Conservation (phyloP, 2,113 vertebrate species). For the Anhinga rufa region DNA sequence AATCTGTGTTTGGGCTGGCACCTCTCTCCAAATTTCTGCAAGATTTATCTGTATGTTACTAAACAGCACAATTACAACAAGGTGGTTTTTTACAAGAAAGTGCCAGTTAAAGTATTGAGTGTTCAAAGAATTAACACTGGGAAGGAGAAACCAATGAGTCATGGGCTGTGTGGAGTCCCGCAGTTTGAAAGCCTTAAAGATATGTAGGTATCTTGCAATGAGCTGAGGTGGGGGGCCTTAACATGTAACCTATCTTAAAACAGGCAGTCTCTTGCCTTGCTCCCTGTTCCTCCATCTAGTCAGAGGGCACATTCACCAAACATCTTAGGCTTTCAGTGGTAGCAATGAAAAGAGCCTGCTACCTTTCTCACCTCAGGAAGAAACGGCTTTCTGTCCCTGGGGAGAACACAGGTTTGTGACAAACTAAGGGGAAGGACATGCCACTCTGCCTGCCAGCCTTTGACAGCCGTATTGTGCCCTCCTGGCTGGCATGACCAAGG, state of each 20-base stretch:
- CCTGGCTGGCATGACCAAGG: not conserved
- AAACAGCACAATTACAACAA: not conserved
- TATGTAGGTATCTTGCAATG: not conserved
- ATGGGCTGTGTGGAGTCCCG: accelerated
- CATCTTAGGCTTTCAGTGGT: not conserved
- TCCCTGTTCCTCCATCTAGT: not conserved
- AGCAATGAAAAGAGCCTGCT: not conserved
- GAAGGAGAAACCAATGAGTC: not conserved
- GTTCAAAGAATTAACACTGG: not conserved
- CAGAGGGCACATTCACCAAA: not conserved
- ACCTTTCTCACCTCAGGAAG: not conserved
- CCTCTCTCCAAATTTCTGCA: not conserved
- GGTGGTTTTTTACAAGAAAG: not conserved
- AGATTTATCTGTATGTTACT: not conserved
- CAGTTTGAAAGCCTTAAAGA: not conserved
- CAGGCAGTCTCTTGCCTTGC: not conserved
- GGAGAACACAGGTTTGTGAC: not conserved
- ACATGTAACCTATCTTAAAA: not conserved
- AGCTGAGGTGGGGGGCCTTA: not conserved
- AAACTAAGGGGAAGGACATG: not conserved
- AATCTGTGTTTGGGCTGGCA: not conserved
- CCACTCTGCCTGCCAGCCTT: not conserved
- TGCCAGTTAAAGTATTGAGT: not conserved
- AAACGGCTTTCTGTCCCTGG: not conserved
- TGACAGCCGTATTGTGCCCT: not conserved